Base-by-base conservation (phyloP, 2,888 invertebrate genomes). In the Cerceris rybyensis region DNA sequence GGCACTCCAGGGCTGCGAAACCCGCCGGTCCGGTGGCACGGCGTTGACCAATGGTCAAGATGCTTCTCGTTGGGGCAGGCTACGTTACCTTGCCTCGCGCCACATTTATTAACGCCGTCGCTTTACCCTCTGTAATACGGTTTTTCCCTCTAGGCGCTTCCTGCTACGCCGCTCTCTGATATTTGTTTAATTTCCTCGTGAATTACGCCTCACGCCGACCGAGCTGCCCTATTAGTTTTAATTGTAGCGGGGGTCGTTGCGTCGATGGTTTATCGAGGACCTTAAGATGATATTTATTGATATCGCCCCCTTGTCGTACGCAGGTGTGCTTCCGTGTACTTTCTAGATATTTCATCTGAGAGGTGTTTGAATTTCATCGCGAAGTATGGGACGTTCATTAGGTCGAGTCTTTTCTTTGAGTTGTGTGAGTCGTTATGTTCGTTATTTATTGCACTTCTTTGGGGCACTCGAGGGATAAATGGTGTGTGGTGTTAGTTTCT, bases 31-130 rank as follows among this genome's bases (percentile, higher is more conserved):
- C 78, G 70, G 72, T 70, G 66, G 52, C 65, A 71, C 71, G 70
- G 75, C 80, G 69, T 80, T 80, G 80, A 82, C 82, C 80, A 80
- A 74, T 82, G 80, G 70, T 81, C 82, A 82, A 84, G 83, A 69
- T 82, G 79, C 72, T 58, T 60, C 11, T 72, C 70, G 65, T 75
- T 78, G 70, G 43, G 63, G 42, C 75, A 70, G 81, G 81, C 74
- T 71, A 78, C 49, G 80, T 78, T 78, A 75, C 78, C 70, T 70
- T 70, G 67, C 28, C 70, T 61, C 61, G 41, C 50, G 60, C 65
- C 58, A 77, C 74, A 79, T 79, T 79, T 79, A 67, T 70, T 76
- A 79, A 66, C 52, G 57, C 60, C 39, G 59, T 58, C 52, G 64
- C 58, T 66, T 66, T 70, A 57, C 52, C 52, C 46, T 58, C 17